Evolutionary conservation across 2,888 invertebrate species (phyloP), one percentile per base, ranked within the genome.

Genomic region (Mellilla xanthometata): DNA sequence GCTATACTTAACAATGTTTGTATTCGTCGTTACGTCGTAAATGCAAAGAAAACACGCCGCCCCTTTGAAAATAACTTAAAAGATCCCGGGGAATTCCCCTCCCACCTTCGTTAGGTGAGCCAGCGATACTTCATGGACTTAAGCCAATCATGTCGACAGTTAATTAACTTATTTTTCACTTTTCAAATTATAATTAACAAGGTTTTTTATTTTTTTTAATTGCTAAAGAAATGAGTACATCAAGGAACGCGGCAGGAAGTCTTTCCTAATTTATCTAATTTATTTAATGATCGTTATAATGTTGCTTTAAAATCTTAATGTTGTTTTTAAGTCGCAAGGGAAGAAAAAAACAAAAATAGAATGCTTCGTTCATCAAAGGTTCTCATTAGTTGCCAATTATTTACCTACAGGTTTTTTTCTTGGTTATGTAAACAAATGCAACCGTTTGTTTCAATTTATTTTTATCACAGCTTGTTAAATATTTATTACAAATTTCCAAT

Each of bases 1-100:
- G 73, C 68, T 66, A 55, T 72, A 73, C 73, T 73, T 74, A 72
- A 75, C 74, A 75, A 71, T 75, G 74, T 76, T 76, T 74, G 62
- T 62, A 64, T 72, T 72, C 63, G 63, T 60, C 65, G 69, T 72
- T 71, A 69, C 72, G 65, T 63, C 59, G 68, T 71, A 72, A 72
- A 69, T 49, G 74, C 60, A 67, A 55, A 54, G 61, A 66, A 68
- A 72, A 74, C 73, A 68, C 63, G 62, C 60, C 65, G 63, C 67
- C 68, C 62, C 71, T 69, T 72, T 70, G 66, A 69, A 63, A 54
- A 66, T 56, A 64, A 69, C 62, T 65, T 65, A 55, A 67, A 65
- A 70, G 59, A 64, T 48, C 52, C 49, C 49, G 53, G 49, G 41
- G 49, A 52, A 29, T 44, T 46, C 32, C 47, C 47, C 27, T 19